Conservation (phyloP, 2,797 vertebrate genomes). For the Lagocephalus sceleratus region DNA sequence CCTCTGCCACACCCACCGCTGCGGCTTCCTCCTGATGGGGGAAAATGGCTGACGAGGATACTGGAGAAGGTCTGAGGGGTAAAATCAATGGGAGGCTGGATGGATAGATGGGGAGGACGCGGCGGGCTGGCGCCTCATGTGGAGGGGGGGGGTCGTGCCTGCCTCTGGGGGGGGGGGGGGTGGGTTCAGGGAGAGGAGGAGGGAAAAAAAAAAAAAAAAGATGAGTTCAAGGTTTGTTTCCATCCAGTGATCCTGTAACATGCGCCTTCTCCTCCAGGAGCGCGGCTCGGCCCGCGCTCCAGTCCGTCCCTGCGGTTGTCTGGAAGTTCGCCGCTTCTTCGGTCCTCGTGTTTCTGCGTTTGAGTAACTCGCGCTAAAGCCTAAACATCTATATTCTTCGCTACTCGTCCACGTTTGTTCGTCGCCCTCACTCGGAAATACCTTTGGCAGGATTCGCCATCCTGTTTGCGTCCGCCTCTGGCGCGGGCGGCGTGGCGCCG, state of each 20-base stretch:
- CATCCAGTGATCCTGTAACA: conserved; percentile 67
- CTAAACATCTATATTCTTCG: neutral
- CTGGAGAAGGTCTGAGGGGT: conserved; percentile 6
- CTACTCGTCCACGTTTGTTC: neutral
- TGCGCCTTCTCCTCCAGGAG: conserved; percentile 53
- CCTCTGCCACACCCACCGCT: conserved; percentile 24
- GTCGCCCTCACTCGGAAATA: conserved; percentile 21
- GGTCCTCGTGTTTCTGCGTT: too few species aligned
- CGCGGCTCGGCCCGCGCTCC: conserved; percentile 56
- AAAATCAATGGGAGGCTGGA: conserved; percentile 1
- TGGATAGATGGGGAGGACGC: neutral
- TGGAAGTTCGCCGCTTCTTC: neutral
- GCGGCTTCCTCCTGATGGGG: conserved; percentile 31
- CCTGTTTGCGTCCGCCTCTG: conserved; percentile 24
- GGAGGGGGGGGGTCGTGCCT: conserved; percentile 29
- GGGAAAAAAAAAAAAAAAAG: neutral
- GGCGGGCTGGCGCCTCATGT: conserved; percentile 8
- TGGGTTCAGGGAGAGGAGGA: too few species aligned
- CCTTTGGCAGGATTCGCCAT: conserved; percentile 57
- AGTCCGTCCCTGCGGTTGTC: conserved; percentile 53
- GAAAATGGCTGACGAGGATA: conserved; percentile 45
- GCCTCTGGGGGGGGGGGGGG: conserved; percentile 24
- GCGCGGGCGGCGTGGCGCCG: conserved; percentile 28
- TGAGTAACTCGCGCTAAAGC: too few species aligned
- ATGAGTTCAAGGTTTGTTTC: conserved; percentile 53